Evolutionary conservation across 2,888 invertebrate genomes (phyloP).

Genomic region (Operophtera brumata): DNA sequence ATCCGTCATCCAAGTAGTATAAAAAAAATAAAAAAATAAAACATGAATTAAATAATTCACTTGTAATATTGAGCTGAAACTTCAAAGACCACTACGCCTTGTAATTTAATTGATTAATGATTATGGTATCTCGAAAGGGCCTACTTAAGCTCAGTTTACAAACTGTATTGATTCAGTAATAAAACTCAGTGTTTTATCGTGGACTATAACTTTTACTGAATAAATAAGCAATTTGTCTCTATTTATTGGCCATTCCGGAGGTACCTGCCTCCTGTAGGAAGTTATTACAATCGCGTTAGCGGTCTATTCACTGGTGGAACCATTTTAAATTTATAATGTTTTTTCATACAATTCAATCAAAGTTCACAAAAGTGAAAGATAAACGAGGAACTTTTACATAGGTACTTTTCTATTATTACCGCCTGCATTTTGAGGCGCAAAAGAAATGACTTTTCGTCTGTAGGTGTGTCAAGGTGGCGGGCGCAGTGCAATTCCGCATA

Average conservation of each 20-base stretch:
- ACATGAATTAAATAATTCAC: not conserved
- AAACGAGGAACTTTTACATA: too few relatives aligned
- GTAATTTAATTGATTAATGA: conserved; percentile 13
- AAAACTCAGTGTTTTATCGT: conserved; percentile 62
- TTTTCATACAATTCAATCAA: too few relatives aligned
- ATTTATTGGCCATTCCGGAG: conserved; percentile 53
- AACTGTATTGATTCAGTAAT: conserved; percentile 59
- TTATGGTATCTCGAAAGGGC: not conserved
- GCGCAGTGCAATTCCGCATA: too few relatives aligned
- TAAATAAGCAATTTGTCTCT: conserved; percentile 60
- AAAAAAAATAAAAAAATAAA: too few relatives aligned
- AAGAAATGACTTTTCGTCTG: too few relatives aligned
- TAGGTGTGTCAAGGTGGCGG: too few relatives aligned
- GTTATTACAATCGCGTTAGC: conserved; percentile 5
- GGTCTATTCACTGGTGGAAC: not conserved
- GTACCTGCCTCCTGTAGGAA: conserved; percentile 1
- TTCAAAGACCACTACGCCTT: not conserved
- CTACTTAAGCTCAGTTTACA: not conserved
- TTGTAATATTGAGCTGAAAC: not conserved
- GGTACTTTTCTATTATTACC: too few relatives aligned
- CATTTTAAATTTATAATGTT: not conserved
- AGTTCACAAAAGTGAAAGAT: too few relatives aligned
- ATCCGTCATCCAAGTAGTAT: too few relatives aligned
- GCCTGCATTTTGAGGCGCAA: too few relatives aligned
- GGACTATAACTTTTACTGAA: conserved; percentile 62